Conservation (phyloP, 2,113 vertebrate genomes). For the Laticauda colubrina region DNA sequence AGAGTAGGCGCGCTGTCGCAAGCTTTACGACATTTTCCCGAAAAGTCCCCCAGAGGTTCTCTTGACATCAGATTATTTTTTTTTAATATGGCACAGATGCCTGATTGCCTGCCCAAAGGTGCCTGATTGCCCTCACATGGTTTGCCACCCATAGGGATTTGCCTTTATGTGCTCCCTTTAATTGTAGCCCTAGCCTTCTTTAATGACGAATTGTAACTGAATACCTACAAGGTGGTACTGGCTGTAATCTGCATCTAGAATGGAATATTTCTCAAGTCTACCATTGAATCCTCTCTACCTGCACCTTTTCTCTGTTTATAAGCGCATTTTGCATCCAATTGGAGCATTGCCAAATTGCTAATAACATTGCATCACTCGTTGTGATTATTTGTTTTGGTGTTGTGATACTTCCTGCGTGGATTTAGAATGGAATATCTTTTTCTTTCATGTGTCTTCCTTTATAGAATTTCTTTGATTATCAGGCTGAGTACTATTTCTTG, state of each 20-base stretch:
- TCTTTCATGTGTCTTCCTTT: background rate
- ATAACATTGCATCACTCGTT: background rate
- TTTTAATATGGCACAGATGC: conserved; percentile 49
- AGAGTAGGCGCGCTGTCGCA: conserved; percentile 36
- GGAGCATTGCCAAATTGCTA: background rate
- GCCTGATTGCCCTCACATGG: conserved; percentile 60
- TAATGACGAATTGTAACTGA: conserved; percentile 61
- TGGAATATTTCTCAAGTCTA: conserved; percentile 42
- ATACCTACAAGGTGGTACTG: conserved; percentile 52
- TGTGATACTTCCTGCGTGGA: background rate
- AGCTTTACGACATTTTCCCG: conserved; percentile 44
- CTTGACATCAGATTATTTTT: conserved; percentile 56
- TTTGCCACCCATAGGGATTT: conserved; percentile 53
- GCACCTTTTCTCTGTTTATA: background rate
- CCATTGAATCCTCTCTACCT: conserved; percentile 24
- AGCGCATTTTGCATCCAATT: background rate
- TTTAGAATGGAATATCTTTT: background rate
- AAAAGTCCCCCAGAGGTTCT: conserved; percentile 50
- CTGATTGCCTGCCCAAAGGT: conserved; percentile 59
- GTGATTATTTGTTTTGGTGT: background rate
- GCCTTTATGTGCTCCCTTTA: conserved; percentile 56
- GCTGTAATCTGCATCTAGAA: conserved; percentile 48
- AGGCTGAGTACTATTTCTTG: background rate
- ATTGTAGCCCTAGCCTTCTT: conserved; percentile 57
- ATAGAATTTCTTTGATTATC: background rate